Conservation (phyloP, 2,888 invertebrate species). For the Drosophila fungiperda region DNA sequence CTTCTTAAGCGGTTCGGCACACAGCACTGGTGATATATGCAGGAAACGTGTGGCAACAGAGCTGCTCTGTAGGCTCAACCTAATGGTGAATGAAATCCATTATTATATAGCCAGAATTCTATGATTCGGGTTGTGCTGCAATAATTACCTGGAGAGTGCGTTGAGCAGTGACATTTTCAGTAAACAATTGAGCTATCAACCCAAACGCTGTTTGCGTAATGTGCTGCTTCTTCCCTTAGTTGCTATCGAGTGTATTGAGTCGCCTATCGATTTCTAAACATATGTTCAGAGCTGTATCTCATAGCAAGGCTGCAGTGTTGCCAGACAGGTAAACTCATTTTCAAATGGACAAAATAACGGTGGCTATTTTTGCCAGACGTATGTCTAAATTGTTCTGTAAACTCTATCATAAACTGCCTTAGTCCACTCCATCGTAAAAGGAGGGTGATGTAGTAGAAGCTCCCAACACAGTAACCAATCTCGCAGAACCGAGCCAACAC, state of each 20-base stretch:
- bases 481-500: too few relatives aligned
- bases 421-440: not conserved
- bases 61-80: slow-evolving; percentile 58
- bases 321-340: not conserved
- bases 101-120: not conserved
- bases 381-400: not conserved
- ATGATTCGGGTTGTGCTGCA: fast-evolving
- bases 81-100: slow-evolving; percentile 35
- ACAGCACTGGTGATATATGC: slow-evolving; percentile 80
- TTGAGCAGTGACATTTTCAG: slow-evolving; percentile 70
- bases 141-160: slow-evolving; percentile 67
- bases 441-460: too few relatives aligned
- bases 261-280: slow-evolving; percentile 23
- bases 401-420: not conserved
- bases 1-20: slow-evolving; percentile 95
- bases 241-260: not conserved
- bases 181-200: slow-evolving; percentile 34
- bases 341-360: not conserved
- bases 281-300: slow-evolving; percentile 8
- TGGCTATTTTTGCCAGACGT: not conserved
- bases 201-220: slow-evolving; percentile 63
- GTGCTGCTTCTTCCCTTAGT: slow-evolving; percentile 39
- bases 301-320: not conserved
- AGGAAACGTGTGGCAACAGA: slow-evolving; percentile 52
- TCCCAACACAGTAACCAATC: too few relatives aligned